phyloP scores from a whole-genome alignment of 2,888 invertebrate species.

The Phorcus lineatus region DNA sequence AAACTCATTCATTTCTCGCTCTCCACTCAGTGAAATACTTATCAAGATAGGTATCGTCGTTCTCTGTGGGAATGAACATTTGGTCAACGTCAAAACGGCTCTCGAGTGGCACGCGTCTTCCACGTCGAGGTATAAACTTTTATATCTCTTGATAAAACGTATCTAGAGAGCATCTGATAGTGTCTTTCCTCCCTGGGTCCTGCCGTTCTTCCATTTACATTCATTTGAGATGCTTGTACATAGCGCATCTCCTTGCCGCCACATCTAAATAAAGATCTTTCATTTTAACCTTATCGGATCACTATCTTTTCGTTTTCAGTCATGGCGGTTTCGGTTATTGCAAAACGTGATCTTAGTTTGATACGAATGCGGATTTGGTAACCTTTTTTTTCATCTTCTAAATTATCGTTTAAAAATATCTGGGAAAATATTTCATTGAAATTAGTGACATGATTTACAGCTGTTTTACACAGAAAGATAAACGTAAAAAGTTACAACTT shows the following conservation, averaged over 20 bases:
- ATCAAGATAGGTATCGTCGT: constrained; percentile 9
- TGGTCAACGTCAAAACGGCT: constrained; percentile 14
- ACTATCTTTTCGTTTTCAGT: not conserved
- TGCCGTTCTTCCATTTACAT: constrained; percentile 6
- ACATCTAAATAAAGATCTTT: constrained; percentile 22
- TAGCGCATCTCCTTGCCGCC: not conserved
- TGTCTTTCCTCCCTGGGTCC: not conserved
- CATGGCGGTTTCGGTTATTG: constrained; percentile 1
- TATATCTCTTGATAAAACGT: constrained; percentile 27
- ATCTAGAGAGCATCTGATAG: constrained; percentile 24
- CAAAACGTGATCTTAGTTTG: not conserved
- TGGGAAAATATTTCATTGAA: too few relatives aligned
- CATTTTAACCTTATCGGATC: constrained; percentile 15
- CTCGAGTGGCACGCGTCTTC: not conserved
- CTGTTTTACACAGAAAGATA: not conserved
- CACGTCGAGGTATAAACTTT: constrained; percentile 18
- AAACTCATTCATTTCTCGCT: constrained; percentile 6
- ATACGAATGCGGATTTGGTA: constrained; percentile 1
- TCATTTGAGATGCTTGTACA: not conserved
- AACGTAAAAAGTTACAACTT: not conserved
- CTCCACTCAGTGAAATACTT: constrained; percentile 13
- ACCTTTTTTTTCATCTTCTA: not conserved
- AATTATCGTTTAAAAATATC: too few relatives aligned
- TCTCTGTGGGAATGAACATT: constrained; percentile 1
- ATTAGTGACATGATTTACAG: not conserved